Evolutionary conservation across 2,888 invertebrate species (phyloP).

Genomic region (Eupithecia subumbrata): DNA sequence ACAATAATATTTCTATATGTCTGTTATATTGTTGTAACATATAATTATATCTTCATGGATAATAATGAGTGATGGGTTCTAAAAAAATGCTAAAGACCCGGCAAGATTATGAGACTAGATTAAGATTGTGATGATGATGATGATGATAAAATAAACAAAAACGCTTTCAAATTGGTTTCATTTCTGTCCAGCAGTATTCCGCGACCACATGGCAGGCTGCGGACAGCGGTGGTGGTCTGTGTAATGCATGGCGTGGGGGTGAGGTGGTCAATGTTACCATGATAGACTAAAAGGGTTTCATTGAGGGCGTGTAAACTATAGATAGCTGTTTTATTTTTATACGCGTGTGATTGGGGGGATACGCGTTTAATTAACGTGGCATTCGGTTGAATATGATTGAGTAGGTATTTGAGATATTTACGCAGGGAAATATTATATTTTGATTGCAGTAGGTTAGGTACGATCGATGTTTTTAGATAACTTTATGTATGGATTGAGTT

Average conservation of each 20-base stretch:
- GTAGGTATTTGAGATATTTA: background rate
- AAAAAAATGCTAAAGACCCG: background rate
- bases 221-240: background rate
- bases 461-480: background rate
- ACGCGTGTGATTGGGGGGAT: background rate
- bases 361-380: background rate
- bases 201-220: background rate
- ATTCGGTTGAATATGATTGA: background rate
- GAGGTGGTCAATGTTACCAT: background rate
- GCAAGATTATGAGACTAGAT: no score
- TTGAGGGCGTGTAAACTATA: background rate
- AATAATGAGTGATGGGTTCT: background rate
- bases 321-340: background rate
- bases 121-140: no score
- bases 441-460: background rate
- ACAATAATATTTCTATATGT: no score
- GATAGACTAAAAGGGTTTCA: background rate
- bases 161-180: background rate
- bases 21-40: no score
- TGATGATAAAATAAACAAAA: no score
- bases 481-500: background rate
- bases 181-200: background rate
- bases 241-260: background rate
- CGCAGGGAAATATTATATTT: background rate
- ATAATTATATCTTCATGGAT: no score